Evolutionary conservation across 2,888 invertebrate genomes (phyloP), one percentile per base, ranked within the genome.

Genomic region (Acronicta aceris): DNA sequence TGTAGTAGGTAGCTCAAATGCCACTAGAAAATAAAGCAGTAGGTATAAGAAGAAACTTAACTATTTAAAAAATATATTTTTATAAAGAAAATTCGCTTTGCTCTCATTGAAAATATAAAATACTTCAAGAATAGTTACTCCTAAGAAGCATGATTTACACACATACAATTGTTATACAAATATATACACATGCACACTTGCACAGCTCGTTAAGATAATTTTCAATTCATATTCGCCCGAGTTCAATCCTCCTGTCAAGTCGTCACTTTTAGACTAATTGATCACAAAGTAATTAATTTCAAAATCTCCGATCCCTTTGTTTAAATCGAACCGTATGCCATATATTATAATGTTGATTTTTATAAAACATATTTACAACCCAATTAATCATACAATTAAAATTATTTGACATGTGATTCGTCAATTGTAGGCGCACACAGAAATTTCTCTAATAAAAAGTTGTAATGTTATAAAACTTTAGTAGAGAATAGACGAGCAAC

Each of bases 381-480:
- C 76, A 84, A 86, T 86, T 83, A 83, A 84, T 86, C 83, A 84
- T 82, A 78, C 79, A 84, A 86, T 86, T 86, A 85, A 82, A 85
- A 82, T 71, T 65, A 81, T 78, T 74, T 74, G 84, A 85, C 85
- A 80, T 74, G 78, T 80, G 71, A 84, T 86, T 84, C 76, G 85
- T 86, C 86, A 85, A 79, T 80, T 58, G 74, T 71, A 74, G 78
- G 67, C 65, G 56, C 59, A 55, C 64, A 70, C 64, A 54, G 56
- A 65, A 76, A 68, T 76, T 71, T 77, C 74, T 76, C 69, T 71
- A 65, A 60, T 72, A 74, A 71, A 76, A 74, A 66, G 55, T 63
- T 67, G 33, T 68, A 38, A 65, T 53, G 55, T 60, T 56, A 49
- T 57, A 48, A 57, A 61, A 45, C 21, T 48, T 49, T 56, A 6